A percentile compares a stretch with the other conserved stretches of the same genome.
Conservation (phyloP, 2,113 vertebrate genomes). For the Leptobrachium ailaonicum region DNA sequence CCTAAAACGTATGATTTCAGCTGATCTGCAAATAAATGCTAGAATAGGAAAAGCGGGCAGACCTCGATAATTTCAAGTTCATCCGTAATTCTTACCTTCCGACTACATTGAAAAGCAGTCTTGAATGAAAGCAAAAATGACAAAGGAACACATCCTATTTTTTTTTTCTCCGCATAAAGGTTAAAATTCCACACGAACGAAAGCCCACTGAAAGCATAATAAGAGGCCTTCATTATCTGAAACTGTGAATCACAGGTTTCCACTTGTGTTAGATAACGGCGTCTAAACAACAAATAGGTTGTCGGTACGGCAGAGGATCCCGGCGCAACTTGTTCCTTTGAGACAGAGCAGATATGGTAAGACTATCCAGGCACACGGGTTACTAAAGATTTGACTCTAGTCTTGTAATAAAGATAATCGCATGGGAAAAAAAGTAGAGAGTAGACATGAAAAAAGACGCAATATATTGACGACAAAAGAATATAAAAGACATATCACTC, state of each 20-base stretch:
- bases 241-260: neutral
- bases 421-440: no score
- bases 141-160: neutral
- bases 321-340: neutral
- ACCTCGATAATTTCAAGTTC: no score
- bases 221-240: neutral
- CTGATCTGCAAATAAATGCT: no score
- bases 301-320: neutral
- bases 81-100: neutral
- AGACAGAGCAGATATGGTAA: neutral
- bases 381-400: neutral
- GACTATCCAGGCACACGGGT: neutral
- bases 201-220: neutral
- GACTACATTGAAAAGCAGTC: neutral
- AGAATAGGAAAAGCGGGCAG: no score
- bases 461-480: no score
- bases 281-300: neutral
- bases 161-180: neutral
- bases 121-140: neutral
- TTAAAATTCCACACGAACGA: neutral
- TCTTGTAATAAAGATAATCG: neutral
- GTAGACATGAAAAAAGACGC: no score
- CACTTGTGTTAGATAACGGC: neutral
- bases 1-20: no score
- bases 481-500: no score